These are phyloP conservation scores for Cheirogaleus major DNA, from an alignment of 2,797 vertebrate genomes.

Conservation along the genomic window DNA sequence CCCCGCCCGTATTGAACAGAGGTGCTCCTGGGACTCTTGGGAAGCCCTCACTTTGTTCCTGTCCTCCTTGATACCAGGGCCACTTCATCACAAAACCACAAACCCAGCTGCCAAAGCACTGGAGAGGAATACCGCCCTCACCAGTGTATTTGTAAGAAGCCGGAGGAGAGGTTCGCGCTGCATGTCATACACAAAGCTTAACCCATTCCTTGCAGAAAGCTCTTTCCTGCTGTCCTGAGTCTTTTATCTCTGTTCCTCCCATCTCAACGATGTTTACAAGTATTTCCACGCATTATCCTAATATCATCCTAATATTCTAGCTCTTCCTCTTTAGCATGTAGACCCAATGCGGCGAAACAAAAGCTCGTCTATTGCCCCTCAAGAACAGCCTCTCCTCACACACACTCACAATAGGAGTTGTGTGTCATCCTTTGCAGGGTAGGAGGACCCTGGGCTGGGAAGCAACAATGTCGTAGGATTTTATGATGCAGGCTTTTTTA, in stretches of 20 bases:
- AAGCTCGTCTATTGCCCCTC: background rate
- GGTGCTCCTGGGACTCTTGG: background rate
- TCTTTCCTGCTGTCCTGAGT: background rate
- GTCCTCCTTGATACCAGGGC: background rate
- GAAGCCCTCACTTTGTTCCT: background rate
- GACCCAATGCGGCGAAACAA: background rate
- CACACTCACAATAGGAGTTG: too few species aligned
- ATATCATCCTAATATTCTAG: background rate
- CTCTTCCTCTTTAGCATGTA: background rate
- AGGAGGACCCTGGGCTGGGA: background rate
- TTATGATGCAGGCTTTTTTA: background rate
- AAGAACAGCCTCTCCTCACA: background rate
- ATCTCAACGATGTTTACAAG: accelerated
- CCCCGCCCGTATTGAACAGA: background rate
- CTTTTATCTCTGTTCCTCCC: background rate
- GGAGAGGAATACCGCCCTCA: too few species aligned
- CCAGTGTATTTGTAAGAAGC: background rate
- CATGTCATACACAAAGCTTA: accelerated
- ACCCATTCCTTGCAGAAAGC: accelerated
- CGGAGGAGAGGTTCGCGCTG: background rate
- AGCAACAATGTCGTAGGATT: background rate
- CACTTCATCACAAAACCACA: background rate
- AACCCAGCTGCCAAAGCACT: too few species aligned
- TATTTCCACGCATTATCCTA: background rate
- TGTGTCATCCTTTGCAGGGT: background rate